phyloP scores from a whole-genome alignment of 2,113 vertebrate genomes.

The Corynorhinus townsendii region DNA sequence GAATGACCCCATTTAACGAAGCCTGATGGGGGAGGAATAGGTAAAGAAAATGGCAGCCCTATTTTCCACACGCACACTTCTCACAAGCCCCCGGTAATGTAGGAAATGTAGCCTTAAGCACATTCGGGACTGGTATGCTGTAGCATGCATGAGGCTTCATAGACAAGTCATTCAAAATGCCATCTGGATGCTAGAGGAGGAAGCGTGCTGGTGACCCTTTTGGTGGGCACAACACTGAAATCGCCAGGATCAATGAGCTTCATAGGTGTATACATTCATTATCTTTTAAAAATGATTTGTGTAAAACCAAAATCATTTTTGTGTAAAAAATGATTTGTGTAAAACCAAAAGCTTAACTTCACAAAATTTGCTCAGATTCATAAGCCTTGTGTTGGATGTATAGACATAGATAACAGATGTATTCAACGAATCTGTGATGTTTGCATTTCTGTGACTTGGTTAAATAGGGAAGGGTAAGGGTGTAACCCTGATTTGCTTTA shows the following conservation, averaged over 20 bases:
- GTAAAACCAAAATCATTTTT: not conserved
- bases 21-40: not conserved
- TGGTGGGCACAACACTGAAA: not conserved
- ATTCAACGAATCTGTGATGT: not conserved
- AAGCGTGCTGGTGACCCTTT: not conserved
- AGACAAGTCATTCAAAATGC: not conserved
- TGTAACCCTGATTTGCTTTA: not conserved
- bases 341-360: not conserved
- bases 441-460: slow-evolving; percentile 8
- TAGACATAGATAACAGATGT: not conserved
- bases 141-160: not conserved
- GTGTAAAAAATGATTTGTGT: not conserved
- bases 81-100: not conserved
- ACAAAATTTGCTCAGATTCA: not conserved
- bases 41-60: not conserved
- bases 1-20: not conserved
- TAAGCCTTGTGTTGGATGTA: not conserved
- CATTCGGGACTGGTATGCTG: not conserved
- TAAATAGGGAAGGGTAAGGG: not conserved
- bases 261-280: not conserved
- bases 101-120: not conserved
- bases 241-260: not conserved
- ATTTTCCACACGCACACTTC: not conserved
- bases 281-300: not conserved
- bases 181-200: not conserved